A percentile compares a stretch with the other conserved stretches of the same genome.
Conservation (phyloP, 2,113 vertebrate species). For the Stigmatopora argus region DNA sequence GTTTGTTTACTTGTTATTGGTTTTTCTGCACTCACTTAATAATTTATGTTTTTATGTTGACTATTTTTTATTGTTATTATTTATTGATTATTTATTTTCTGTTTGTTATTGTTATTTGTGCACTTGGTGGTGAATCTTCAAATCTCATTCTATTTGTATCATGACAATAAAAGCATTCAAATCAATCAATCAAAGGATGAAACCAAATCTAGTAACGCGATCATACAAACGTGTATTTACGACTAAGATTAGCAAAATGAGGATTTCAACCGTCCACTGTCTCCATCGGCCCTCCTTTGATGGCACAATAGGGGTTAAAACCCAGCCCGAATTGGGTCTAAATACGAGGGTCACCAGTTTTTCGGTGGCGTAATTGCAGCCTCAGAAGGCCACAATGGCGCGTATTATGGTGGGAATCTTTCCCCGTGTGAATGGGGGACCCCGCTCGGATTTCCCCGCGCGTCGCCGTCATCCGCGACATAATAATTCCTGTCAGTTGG, state of each 20-base stretch:
- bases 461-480: constrained; percentile 76
- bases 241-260: constrained; percentile 51
- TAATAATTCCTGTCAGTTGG: constrained; percentile 84
- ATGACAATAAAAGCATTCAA: no score
- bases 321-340: constrained; percentile 56
- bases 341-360: constrained; percentile 71
- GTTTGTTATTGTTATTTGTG: no score
- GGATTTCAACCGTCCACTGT: constrained; percentile 34
- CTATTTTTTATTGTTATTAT: no score
- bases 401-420: constrained; percentile 82
- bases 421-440: constrained; percentile 64
- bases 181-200: no score
- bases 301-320: constrained; percentile 72
- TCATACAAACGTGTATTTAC: constrained; percentile 67
- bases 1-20: no score
- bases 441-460: constrained; percentile 78
- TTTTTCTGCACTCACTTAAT: no score
- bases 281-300: constrained; percentile 66
- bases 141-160: no score
- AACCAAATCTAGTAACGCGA: constrained; percentile 48
- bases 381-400: constrained; percentile 76
- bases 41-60: no score
- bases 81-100: no score
- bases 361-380: constrained; percentile 68
- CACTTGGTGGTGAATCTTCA: no score